Evolutionary conservation across 2,113 vertebrate genomes (phyloP), one percentile per base, ranked within the genome.

Genomic region (Catharus minimus): DNA sequence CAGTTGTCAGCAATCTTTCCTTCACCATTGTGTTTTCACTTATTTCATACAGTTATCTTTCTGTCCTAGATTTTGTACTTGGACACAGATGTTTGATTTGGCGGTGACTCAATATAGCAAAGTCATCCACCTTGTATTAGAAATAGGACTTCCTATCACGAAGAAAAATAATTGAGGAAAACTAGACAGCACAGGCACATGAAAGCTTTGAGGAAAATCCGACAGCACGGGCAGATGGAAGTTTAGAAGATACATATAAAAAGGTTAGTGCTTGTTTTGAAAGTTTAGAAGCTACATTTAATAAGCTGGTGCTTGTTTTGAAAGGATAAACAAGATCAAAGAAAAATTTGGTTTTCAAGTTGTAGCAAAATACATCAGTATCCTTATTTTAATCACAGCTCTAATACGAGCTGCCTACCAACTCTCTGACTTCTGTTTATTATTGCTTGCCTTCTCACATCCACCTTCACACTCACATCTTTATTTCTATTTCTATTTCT

Each of bases 1-100:
- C 27, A 80, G 28, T 44, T 80, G 72, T 49, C 77, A 93, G 69
- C 43, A 94, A 89, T 44, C 41, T 81, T 92, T 89, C 82, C 83
- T 83, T 87, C 74, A 84, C 27, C 62, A 77, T 68, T 81, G 53
- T 76, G 7, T 87, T 94, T 94, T 76, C 50, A 50, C 19, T 89
- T 89, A 85, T 64, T 90, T 68, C 60, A 91, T 26, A 61, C 17
- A 57, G 41, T 82, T 89, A 93, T 57, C 22, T 60, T 64, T 75
- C 82, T 76, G 55, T 80, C 41, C 56, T 67, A 94, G 30, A 86
- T 75, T 93, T 81, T 57, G 64, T 57, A 84, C 50, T 81, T 56
- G 64, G 46, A 80, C 8, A 21, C 41, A 53, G 71, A 38, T 85
- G 67, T 93, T 94, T 88, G 86, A 92, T 92, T 92, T 81, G 75